A percentile compares a stretch with the other conserved stretches of the same genome.
Evolutionary conservation across 2,797 vertebrate genomes (phyloP).

Genomic region (Pagetopsis macropterus): DNA sequence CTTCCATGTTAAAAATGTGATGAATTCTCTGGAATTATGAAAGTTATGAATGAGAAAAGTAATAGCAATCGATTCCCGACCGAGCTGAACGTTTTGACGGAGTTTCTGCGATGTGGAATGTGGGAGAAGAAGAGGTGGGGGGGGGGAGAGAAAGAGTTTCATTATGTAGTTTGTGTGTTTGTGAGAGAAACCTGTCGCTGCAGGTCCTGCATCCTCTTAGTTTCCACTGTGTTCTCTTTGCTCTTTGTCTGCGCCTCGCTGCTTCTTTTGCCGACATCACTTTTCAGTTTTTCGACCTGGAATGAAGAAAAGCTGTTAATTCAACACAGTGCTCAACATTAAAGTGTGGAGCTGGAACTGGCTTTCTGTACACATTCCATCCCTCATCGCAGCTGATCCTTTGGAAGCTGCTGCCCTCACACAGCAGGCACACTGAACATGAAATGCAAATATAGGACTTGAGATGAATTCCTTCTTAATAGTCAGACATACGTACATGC

Average conservation of each 20-base stretch:
- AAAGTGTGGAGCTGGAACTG: not conserved
- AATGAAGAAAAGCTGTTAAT: conserved; percentile 20
- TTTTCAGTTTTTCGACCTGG: conserved; percentile 89
- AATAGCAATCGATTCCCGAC: too few relatives aligned
- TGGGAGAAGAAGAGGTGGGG: too few relatives aligned
- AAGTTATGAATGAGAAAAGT: too few relatives aligned
- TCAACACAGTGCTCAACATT: not conserved
- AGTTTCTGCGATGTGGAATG: too few relatives aligned
- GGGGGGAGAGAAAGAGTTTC: not conserved
- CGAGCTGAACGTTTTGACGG: too few relatives aligned
- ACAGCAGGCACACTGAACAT: not conserved
- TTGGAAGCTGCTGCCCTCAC: not conserved
- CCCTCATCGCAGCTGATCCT: not conserved
- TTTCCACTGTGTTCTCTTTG: conserved; percentile 84
- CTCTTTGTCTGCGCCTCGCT: conserved; percentile 83
- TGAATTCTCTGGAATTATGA: too few relatives aligned
- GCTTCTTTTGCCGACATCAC: conserved; percentile 81
- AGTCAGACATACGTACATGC: too few relatives aligned
- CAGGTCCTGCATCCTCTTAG: conserved; percentile 90
- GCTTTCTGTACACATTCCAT: not conserved
- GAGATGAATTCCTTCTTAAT: too few relatives aligned
- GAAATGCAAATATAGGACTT: not conserved
- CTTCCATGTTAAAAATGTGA: too few relatives aligned
- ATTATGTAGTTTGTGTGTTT: not conserved
- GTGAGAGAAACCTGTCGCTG: conserved; percentile 84